phyloP scores from a whole-genome alignment of 2,113 vertebrate species.

The Cavia porcellus region DNA sequence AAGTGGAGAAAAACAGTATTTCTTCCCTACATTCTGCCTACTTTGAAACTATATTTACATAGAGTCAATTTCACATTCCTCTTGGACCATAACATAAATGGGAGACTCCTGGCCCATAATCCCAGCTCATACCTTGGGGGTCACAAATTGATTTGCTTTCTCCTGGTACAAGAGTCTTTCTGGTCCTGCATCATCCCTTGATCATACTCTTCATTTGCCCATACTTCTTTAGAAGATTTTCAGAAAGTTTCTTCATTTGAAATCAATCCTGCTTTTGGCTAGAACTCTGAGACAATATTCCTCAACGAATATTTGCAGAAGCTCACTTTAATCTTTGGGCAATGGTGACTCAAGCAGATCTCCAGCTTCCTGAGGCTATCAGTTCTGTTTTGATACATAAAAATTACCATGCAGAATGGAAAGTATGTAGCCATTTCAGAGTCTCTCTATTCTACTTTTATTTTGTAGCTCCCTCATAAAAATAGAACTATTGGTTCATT shows the following conservation, averaged over 20 bases:
- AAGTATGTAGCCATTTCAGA: neutral
- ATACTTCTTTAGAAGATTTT: neutral
- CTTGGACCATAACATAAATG: neutral
- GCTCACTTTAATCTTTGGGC: neutral
- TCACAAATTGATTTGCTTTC: neutral
- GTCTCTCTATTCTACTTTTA: neutral
- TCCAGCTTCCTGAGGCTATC: neutral
- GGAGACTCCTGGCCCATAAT: neutral
- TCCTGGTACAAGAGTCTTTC: neutral
- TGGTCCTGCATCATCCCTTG: neutral
- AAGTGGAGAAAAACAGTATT: neutral
- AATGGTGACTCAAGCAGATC: slow-evolving; percentile 31
- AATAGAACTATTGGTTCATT: neutral
- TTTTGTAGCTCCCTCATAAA: neutral
- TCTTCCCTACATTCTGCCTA: neutral
- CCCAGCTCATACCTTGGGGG: neutral
- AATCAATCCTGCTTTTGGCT: slow-evolving; percentile 48
- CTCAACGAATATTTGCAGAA: neutral
- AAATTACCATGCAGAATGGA: neutral
- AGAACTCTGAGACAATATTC: neutral
- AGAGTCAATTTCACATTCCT: neutral
- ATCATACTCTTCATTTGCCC: neutral
- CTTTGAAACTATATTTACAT: neutral
- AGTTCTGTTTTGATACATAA: neutral
- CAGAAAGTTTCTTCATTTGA: neutral